These are phyloP conservation scores for Eriocheir sinensis DNA, from an alignment of 1,140 invertebrate species.

Conservation along the genomic window DNA sequence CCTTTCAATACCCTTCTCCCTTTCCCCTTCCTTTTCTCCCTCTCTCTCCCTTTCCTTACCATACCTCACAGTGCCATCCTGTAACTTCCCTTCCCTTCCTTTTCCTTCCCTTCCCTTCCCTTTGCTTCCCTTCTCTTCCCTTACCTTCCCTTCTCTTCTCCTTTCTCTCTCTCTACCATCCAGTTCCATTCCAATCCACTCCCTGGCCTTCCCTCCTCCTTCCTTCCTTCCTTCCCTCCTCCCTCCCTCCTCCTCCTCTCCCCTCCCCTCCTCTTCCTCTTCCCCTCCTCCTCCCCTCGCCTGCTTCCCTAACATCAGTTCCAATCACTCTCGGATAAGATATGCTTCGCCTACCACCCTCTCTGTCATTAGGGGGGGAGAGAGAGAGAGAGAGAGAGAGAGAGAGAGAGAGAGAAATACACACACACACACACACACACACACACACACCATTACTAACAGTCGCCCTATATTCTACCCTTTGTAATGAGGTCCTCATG, in stretches of 20 bases:
- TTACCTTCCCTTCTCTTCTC: background rate
- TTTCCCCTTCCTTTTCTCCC: too few relatives aligned
- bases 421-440: background rate
- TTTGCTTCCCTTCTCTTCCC: background rate
- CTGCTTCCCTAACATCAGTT: too few relatives aligned
- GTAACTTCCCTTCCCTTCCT: background rate
- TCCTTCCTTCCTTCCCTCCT: background rate
- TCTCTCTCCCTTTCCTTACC: slow-evolving; percentile 6
- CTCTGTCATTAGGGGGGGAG: too few relatives aligned
- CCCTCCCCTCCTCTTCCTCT: background rate
- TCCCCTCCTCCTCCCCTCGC: too few relatives aligned
- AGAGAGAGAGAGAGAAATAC: too few relatives aligned
- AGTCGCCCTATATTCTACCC: too few relatives aligned
- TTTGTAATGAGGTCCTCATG: too few relatives aligned
- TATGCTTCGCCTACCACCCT: too few relatives aligned
- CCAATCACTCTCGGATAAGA: too few relatives aligned
- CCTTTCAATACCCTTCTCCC: too few relatives aligned
- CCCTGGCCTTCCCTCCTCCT: background rate
- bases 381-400: too few relatives aligned
- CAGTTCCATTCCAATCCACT: background rate
- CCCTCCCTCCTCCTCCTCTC: background rate
- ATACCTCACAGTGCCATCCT: background rate
- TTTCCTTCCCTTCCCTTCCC: background rate
- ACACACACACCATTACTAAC: background rate
- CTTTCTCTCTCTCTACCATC: background rate